Evolutionary conservation across 2,888 invertebrate genomes (phyloP).

Genomic region (Sthenelais limicola): DNA sequence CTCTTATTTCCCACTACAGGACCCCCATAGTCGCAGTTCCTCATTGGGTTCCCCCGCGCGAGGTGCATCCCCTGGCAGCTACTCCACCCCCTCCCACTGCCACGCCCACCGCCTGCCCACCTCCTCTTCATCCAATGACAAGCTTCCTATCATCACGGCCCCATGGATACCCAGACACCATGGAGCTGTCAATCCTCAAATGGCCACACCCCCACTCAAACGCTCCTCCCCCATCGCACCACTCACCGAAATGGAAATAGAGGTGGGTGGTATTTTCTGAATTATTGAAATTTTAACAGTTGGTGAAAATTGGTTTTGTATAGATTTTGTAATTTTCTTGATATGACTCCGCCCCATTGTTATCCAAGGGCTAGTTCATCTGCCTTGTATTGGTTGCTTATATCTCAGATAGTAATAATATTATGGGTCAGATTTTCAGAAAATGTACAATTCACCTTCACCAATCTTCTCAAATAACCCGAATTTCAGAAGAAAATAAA

Average conservation of each 20-base stretch:
- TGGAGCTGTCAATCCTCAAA: constrained; percentile 38
- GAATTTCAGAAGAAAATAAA: too few species aligned
- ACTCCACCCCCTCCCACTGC: background rate
- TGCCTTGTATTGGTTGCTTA: too few species aligned
- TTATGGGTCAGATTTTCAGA: too few species aligned
- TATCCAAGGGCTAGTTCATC: too few species aligned
- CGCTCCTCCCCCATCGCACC: constrained; percentile 38
- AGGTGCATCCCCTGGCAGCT: constrained; percentile 10
- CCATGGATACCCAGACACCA: constrained; percentile 38
- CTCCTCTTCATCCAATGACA: constrained; percentile 31
- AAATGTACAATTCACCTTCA: too few species aligned
- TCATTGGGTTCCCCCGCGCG: constrained; percentile 33
- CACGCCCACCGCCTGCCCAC: constrained; percentile 23
- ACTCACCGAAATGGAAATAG: constrained; percentile 40
- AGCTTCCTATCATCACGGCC: constrained; percentile 24
- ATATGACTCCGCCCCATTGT: too few species aligned
- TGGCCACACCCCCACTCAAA: constrained; percentile 35
- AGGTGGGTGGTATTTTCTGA: too few species aligned
- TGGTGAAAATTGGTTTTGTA: too few species aligned
- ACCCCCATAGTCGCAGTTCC: constrained; percentile 33
- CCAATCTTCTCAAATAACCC: too few species aligned
- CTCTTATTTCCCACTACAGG: constrained; percentile 5
- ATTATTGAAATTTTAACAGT: too few species aligned
- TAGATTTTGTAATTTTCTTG: too few species aligned
- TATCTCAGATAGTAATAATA: too few species aligned